Base-by-base conservation (phyloP, 2,888 invertebrate species). In the Cecidostiba fungosa region DNA sequence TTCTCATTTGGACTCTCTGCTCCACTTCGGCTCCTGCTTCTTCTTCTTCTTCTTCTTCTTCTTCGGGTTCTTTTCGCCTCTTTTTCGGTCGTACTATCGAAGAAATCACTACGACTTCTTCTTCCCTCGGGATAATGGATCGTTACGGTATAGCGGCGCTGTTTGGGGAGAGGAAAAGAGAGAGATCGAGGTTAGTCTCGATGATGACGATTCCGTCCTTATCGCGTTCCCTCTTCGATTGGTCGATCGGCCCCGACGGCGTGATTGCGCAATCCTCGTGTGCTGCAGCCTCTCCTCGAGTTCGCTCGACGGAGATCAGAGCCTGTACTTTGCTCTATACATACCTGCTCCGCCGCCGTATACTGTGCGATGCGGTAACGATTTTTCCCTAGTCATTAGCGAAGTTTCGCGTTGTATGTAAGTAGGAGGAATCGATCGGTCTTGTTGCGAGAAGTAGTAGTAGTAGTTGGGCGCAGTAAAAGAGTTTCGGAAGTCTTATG, bases 1-100 rank as follows among this genome's bases (percentile, higher is more conserved):
- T 79, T 86, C 86, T 86, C 84, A 81, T 86, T 86, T 84, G 79
- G 39, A 80, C 36, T 84, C 62, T 47, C 66, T 62, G 73, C 79
- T 66, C 85, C 39, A 70, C 32, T 70, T 73, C n/a, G 50, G 19
- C 16, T 50, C 50, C 19, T 59, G 19, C 82, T 16, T 5, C 50
- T 26, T 54, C 36, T 19, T 50, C 50, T 3, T 73, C 54, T 80
- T 47, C 62, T 47, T 66, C 54, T 16, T 54, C 43, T 23, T 72
- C 73, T 47, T 23, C n/a, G 36, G 36, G 29, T 66, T 43, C n/a
- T 26, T 26, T 43, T 43, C 72, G 6, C 4, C 59, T 54, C 32
- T 29, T 19, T n/a, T 36, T 39, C 32, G 50, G 19, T 12, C 78
- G 23, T 69, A 3, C 43, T 70, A 23, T 43, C 62, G 23, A 6